Conservation (phyloP, 2,888 invertebrate genomes). For the Malacosoma neustria region DNA sequence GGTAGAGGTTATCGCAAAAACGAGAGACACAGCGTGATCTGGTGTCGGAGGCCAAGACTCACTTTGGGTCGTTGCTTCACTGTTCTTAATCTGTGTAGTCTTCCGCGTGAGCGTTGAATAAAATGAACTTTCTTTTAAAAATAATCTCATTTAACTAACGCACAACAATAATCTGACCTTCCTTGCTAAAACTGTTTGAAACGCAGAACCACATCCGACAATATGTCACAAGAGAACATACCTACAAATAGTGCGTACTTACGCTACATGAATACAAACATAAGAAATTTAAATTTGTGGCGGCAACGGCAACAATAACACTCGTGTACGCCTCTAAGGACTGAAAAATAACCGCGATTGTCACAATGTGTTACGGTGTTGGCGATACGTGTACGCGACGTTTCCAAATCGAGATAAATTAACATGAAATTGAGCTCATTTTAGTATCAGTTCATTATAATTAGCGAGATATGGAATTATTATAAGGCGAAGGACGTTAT, state of each 20-base stretch:
- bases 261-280: conserved; percentile 60
- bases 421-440: background rate
- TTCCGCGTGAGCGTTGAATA: too few species aligned
- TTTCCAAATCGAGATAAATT: background rate
- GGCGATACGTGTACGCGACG: background rate
- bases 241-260: conserved; percentile 36
- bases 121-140: too few species aligned
- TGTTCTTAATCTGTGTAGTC: too few species aligned
- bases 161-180: too few species aligned
- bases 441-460: too few species aligned
- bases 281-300: conserved; percentile 51
- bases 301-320: conserved; percentile 30
- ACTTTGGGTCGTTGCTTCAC: too few species aligned
- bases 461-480: too few species aligned
- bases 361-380: conserved; percentile 17
- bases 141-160: too few species aligned
- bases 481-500: too few species aligned
- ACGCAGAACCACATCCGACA: conserved; percentile 40
- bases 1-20: too few species aligned
- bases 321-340: conserved; percentile 26
- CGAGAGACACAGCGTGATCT: too few species aligned
- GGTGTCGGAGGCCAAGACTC: too few species aligned
- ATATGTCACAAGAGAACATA: conserved; percentile 46
- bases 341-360: conserved; percentile 38
- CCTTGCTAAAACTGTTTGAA: conserved; percentile 41